Evolutionary conservation across 1,140 invertebrate genomes (phyloP), one percentile per base, ranked within the genome.

Genomic region (Caenorhabditis brenneri): DNA sequence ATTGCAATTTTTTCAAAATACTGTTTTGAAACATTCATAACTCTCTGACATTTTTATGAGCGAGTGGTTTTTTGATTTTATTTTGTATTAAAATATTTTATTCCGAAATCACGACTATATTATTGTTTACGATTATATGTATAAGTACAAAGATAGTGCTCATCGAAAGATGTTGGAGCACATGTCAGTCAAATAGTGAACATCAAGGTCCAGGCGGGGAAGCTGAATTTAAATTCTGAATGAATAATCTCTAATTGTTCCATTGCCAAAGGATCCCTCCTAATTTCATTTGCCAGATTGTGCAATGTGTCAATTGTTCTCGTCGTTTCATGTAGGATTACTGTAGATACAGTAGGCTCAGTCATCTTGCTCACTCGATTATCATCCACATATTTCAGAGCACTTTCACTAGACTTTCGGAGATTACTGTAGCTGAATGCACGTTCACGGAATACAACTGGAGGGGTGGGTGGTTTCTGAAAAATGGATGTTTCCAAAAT

Each of bases 121-220:
- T 19, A 65, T 36, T 65, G 33, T 39, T 33, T 39, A 65, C 60
- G 60, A 4, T 29, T 33, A 42, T 74, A 42, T 46, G 65, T 74
- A 74, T 42, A 74, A 3, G 65, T 74, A 24, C 65, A 36, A 74
- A 74, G 65, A 74, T 74, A 74, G 15, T 74, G 27, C 36, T 74
- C 65, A 42, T 74, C 65, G 36, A 74, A 74, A 19, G 65, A 74
- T 19, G 65, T 74, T 9, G 65, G 65, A 42, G 65, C 65, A 74
- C 65, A 74, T 74, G 12, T 74, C 65, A 4, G 65, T 74, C 36
- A 74, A 22, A 15, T 74, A 74, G 36, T 74, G 65, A 12, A 74
- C 65, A 24, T 74, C 65, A n/a, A 74, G 36, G 15, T 74, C 65
- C 5, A 74, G 36, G 0, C 65, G 65, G 2, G 65, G 65, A 42